Conservation (phyloP, 2,888 invertebrate genomes). For the Schrankia costaestrigalis region DNA sequence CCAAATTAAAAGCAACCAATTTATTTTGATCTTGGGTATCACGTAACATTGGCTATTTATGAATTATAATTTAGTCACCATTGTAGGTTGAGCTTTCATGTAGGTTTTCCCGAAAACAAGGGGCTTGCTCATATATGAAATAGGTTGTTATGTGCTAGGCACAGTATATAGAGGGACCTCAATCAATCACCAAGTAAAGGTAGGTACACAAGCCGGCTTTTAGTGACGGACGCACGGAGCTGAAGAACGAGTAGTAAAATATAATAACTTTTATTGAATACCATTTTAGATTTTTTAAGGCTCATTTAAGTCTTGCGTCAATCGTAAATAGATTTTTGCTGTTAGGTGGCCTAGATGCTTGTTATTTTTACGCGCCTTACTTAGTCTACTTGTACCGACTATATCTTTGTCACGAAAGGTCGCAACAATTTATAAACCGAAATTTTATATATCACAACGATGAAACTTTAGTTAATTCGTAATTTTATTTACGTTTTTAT, state of each 20-base stretch:
- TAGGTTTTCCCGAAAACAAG: slow-evolving; percentile 10
- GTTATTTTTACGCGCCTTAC: too few species aligned
- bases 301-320: too few species aligned
- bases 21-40: slow-evolving; percentile 1
- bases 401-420: too few species aligned
- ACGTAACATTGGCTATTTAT: slow-evolving; percentile 1
- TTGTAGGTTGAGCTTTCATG: slow-evolving; percentile 7
- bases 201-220: slow-evolving; percentile 31
- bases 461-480: too few species aligned
- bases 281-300: too few species aligned
- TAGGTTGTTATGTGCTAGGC: slow-evolving; percentile 12
- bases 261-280: neutral
- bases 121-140: slow-evolving; percentile 9
- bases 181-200: slow-evolving; percentile 36
- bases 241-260: neutral
- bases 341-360: too few species aligned
- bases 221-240: slow-evolving; percentile 13
- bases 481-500: too few species aligned
- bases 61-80: neutral
- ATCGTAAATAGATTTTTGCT: too few species aligned
- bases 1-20: slow-evolving; percentile 1
- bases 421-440: too few species aligned
- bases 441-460: too few species aligned
- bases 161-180: slow-evolving; percentile 11
- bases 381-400: too few species aligned